A percentile compares a stretch with the other conserved stretches of the same genome.
These are phyloP conservation scores for Synergus japonicus DNA, from an alignment of 2,888 invertebrate genomes.

Conservation along the genomic window DNA sequence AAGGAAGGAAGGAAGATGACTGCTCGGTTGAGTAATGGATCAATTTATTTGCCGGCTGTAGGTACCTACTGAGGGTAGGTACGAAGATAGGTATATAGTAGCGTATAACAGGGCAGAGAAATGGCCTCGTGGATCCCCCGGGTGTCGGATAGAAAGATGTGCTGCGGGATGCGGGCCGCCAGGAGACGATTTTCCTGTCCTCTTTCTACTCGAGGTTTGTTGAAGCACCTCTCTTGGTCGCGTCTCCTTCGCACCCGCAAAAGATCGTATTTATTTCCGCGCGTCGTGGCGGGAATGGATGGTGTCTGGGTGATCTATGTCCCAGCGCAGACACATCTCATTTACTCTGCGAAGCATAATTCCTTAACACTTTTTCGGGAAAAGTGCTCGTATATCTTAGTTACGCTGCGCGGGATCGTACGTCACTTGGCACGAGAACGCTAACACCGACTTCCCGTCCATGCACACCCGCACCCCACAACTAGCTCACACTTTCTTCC, in stretches of 20 bases:
- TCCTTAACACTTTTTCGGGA: constrained; percentile 79
- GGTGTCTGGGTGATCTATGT: constrained; percentile 68
- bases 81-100: constrained; percentile 58
- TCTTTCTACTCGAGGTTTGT: constrained; percentile 56
- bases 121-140: constrained; percentile 69
- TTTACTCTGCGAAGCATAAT: constrained; percentile 79
- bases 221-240: constrained; percentile 45
- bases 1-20: constrained; percentile 71
- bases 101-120: constrained; percentile 68
- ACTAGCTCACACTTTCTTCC: constrained; percentile 30
- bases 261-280: constrained; percentile 74
- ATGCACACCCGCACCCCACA: not conserved
- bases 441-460: constrained; percentile 17
- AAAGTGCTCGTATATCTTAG: constrained; percentile 74
- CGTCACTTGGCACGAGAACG: constrained; percentile 45
- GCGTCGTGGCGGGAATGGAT: constrained; percentile 64
- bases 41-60: constrained; percentile 74
- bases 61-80: constrained; percentile 63
- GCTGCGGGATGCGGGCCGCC: constrained; percentile 70
- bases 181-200: constrained; percentile 60
- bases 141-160: constrained; percentile 73
- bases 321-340: constrained; percentile 79
- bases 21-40: constrained; percentile 75
- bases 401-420: constrained; percentile 63
- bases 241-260: constrained; percentile 52